A percentile compares a stretch with the other conserved stretches of the same genome.
phyloP scores from a whole-genome alignment of 2,113 vertebrate species.

The Abramis brama region DNA sequence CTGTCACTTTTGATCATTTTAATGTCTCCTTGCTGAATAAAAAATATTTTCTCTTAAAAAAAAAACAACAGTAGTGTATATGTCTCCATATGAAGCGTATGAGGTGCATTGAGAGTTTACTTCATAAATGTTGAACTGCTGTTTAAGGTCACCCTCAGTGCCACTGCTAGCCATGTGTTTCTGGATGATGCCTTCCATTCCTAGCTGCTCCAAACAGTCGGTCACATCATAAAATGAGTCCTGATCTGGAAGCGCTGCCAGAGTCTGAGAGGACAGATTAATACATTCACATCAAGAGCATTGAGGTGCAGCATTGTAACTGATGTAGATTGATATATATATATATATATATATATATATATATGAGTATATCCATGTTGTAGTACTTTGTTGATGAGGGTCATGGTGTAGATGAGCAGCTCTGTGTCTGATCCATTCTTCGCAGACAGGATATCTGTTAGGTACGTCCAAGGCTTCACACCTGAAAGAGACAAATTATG shows the following conservation, averaged over 20 bases:
- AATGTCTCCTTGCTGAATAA: background rate
- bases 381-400: constrained; percentile 92
- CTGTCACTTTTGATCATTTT: background rate
- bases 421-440: constrained; percentile 85
- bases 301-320: background rate
- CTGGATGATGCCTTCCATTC: constrained; percentile 88
- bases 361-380: no score
- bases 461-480: constrained; percentile 80
- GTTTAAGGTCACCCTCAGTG: constrained; percentile 81
- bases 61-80: background rate
- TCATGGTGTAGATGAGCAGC: constrained; percentile 88
- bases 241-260: constrained; percentile 90
- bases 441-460: constrained; percentile 86
- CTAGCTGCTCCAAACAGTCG: constrained; percentile 89
- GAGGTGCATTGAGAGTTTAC: constrained; percentile 64
- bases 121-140: constrained; percentile 88
- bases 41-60: background rate
- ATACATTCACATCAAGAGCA: background rate
- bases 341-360: no score
- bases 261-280: constrained; percentile 73
- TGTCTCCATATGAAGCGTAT: background rate
- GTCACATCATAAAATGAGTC: constrained; percentile 96
- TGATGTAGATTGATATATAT: background rate
- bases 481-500: constrained; percentile 66
- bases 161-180: constrained; percentile 78